Percentiles rank a stretch among this genome's conserved stretches.
Conservation (phyloP, 1,140 invertebrate genomes). For the Leptinotarsa undecemlineata region DNA sequence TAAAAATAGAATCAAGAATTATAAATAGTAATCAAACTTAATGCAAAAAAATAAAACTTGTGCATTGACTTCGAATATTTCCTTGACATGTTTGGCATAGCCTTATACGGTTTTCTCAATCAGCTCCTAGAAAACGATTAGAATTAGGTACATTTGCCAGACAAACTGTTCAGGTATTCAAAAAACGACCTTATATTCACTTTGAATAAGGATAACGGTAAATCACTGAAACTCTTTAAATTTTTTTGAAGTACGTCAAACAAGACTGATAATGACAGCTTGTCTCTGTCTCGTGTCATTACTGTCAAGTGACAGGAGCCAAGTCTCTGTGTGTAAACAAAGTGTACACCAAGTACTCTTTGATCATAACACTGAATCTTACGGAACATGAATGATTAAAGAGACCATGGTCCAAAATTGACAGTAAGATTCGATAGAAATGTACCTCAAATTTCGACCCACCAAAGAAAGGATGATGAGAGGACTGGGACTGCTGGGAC, state of each 20-base stretch:
- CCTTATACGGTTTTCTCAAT: constrained; percentile 40
- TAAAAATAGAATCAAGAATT: constrained; percentile 32
- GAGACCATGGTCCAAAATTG: no score
- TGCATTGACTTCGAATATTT: constrained; percentile 33
- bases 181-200: constrained; percentile 31
- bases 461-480: no score
- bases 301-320: background rate
- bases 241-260: constrained; percentile 33
- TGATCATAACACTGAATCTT: no score
- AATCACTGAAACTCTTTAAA: constrained; percentile 28
- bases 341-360: no score
- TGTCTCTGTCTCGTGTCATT: background rate
- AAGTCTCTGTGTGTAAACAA: no score
- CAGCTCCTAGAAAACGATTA: background rate
- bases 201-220: constrained; percentile 34
- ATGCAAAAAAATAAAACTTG: constrained; percentile 24
- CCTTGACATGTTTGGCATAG: constrained; percentile 43
- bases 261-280: background rate
- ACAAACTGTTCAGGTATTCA: constrained; percentile 3
- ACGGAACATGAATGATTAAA: no score
- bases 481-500: no score
- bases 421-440: no score
- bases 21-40: constrained; percentile 29
- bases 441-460: no score
- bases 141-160: background rate